Percentiles rank a stretch among this genome's conserved stretches.
Conservation (phyloP, 92 coral and sea anemone genomes). For the Bergia puertoricense region DNA sequence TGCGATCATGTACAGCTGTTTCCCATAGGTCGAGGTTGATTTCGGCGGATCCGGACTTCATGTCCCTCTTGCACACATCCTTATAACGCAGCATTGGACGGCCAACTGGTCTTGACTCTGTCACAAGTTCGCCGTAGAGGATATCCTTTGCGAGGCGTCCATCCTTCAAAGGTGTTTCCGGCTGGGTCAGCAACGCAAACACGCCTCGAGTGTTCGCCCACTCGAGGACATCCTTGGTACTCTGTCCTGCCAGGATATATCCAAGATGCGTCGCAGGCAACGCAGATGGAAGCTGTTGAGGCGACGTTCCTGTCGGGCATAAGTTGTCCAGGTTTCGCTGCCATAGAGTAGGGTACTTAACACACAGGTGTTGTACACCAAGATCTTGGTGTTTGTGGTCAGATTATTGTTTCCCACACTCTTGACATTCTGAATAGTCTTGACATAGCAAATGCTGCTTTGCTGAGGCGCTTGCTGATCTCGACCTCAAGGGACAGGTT, state of each 20-base stretch:
- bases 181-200: too few species aligned
- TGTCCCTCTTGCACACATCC: too few species aligned
- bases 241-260: slow-evolving; percentile 47
- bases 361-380: slow-evolving; percentile 39
- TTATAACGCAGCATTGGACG: too few species aligned
- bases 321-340: slow-evolving; percentile 36
- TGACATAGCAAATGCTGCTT: slow-evolving; percentile 22
- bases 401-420: slow-evolving; percentile 45
- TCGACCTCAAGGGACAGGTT: slow-evolving; percentile 43
- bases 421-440: neutral
- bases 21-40: too few species aligned
- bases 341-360: slow-evolving; percentile 43
- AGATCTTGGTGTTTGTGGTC: neutral
- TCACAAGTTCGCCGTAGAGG: neutral
- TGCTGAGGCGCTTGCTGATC: slow-evolving; percentile 40
- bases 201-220: neutral
- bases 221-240: slow-evolving; percentile 35
- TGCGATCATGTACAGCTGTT: too few species aligned
- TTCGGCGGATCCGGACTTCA: too few species aligned
- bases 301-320: slow-evolving; percentile 43
- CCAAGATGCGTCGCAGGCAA: slow-evolving; percentile 48
- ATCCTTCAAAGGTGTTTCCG: too few species aligned
- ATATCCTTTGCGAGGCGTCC: neutral
- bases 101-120: too few species aligned
- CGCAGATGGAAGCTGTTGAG: slow-evolving; percentile 52